Percentiles rank a stretch among this genome's conserved stretches.
These are phyloP conservation scores for Cephalopachus bancanus DNA, from an alignment of 2,797 vertebrate genomes.

Conservation along the genomic window DNA sequence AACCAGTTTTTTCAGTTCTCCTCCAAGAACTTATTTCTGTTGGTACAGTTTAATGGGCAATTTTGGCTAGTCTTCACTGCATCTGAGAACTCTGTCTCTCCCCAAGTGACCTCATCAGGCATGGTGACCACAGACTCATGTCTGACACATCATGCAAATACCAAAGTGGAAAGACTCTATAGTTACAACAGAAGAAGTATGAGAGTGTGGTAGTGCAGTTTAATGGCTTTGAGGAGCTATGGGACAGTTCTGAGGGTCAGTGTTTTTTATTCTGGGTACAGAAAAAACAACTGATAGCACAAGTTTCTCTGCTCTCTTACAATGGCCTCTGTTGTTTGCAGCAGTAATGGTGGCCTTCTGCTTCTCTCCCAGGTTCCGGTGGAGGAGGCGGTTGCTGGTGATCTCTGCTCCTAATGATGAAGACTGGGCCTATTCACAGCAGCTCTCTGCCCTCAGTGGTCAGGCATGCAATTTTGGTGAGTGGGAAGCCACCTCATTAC, in stretches of 20 bases:
- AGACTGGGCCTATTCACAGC: conserved; percentile 99
- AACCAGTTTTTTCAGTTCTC: neutral
- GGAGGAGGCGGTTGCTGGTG: conserved; percentile 97
- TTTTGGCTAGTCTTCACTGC: neutral
- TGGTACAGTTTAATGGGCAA: neutral
- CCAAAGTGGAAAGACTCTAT: neutral
- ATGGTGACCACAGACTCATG: neutral
- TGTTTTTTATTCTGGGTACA: conserved; percentile 53
- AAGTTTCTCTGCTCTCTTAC: neutral
- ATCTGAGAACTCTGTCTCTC: conserved; percentile 30
- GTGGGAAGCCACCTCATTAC: conserved; percentile 82
- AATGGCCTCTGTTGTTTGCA: conserved; percentile 32
- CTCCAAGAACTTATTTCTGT: conserved; percentile 3
- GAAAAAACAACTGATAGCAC: neutral
- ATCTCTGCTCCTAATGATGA: conserved; percentile 98
- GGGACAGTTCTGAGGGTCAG: neutral
- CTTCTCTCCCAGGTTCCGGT: conserved; percentile 93
- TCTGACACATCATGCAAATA: neutral
- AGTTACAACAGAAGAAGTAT: neutral
- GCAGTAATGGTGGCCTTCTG: neutral
- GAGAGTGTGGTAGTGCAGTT: neutral
- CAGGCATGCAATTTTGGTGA: conserved; percentile 99
- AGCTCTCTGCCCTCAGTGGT: conserved; percentile 95
- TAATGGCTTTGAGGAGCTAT: neutral
- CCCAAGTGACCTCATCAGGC: neutral